Evolutionary conservation across 1,140 invertebrate genomes (phyloP), one percentile per base, ranked within the genome.

Genomic region (Aphidius ervi): DNA sequence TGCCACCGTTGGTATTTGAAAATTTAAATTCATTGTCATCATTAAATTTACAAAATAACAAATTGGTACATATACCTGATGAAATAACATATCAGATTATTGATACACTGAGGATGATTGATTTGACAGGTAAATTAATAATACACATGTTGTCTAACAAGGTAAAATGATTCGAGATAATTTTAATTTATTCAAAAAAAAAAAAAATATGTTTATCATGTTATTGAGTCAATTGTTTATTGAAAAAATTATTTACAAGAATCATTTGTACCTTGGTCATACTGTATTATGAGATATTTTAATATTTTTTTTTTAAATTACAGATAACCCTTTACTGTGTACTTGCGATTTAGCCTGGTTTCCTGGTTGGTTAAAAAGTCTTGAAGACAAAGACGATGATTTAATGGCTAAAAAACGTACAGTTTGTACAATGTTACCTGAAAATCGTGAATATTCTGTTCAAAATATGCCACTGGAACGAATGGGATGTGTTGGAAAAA

Each of bases 291-390:
- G n/a, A 58, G 41, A 42, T 37, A 52, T 53, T 61, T 31, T 31
- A 3, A 31, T 31, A 31, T 31, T 31, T 31, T 31, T 10, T 57
- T 55, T 63, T 62, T 67, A 75, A 72, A 46, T 57, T 53, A 3
- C 74, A 95, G 93, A 93, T 80, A 96, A 96, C 77, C 92, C 92
- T 1, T 75, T 96, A 64, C 81, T 88, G 46, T 96, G 93, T 72
- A 88, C 92, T 65, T 96, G 93, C 71, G 88, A 94, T 64, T 79
- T 96, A 49, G 84, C 86, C 50, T 96, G 93, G 93, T 92, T 94
- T 73, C 84, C 87, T 46, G 85, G 85, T 45, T 93, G 92, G 88
- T 73, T 94, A 65, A 83, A 85, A 53, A 87, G 85, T 61, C 81
- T 91, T 4, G 83, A 86, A 52, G 86, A 90, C 71, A 86, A 88